Conservation (phyloP, 2,888 invertebrate species). For the Perithous albicinctus region DNA sequence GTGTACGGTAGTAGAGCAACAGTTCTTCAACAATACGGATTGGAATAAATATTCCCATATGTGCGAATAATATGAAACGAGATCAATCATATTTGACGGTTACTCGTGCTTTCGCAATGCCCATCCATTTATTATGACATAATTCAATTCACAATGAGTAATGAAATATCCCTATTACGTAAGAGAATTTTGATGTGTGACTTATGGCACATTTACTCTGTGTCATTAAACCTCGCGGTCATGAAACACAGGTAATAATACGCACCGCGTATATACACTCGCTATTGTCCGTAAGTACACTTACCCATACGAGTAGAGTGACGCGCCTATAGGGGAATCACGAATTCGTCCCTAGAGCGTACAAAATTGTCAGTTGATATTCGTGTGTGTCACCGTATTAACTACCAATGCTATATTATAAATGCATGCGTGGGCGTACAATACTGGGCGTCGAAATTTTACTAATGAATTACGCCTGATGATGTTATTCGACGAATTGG, state of each 20-base stretch:
- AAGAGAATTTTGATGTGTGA: slow-evolving; percentile 1
- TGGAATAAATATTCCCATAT: background rate
- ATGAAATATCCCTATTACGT: slow-evolving; percentile 8
- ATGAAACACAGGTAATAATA: slow-evolving; percentile 33
- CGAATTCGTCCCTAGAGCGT: background rate
- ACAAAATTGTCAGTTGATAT: slow-evolving; percentile 48
- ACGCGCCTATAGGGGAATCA: background rate
- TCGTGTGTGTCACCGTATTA: slow-evolving; percentile 32
- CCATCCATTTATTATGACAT: background rate
- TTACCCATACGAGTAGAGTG: background rate
- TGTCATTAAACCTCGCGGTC: slow-evolving; percentile 48
- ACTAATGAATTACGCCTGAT: slow-evolving; percentile 27
- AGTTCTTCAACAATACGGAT: too few species aligned
- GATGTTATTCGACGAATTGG: slow-evolving; percentile 23
- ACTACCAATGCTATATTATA: slow-evolving; percentile 41
- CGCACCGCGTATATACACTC: slow-evolving; percentile 30
- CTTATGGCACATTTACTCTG: slow-evolving; percentile 1
- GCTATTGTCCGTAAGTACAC: background rate
- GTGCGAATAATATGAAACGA: background rate
- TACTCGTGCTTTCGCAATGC: background rate
- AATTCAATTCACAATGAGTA: background rate
- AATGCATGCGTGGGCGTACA: background rate
- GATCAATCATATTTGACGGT: background rate
- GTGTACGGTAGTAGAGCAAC: too few species aligned
- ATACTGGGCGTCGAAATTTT: background rate